These are phyloP conservation scores for Falco biarmicus DNA, from an alignment of 2,797 vertebrate genomes.

Conservation along the genomic window DNA sequence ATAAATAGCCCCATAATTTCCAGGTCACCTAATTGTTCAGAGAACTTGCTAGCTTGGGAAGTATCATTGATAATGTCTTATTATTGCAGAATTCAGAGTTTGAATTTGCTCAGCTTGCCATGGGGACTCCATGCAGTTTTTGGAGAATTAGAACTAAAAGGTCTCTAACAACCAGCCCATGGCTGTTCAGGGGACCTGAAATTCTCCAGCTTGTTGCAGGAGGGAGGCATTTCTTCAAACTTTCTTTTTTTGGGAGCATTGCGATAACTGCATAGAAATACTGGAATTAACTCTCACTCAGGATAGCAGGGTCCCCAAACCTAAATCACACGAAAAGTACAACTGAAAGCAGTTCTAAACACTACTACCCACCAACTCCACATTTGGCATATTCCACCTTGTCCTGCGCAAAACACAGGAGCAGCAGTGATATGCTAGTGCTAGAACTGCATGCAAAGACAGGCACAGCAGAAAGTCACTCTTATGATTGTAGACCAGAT, in stretches of 20 bases:
- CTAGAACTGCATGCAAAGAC: neutral
- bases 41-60: neutral
- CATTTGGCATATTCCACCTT: neutral
- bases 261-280: neutral
- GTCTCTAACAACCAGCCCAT: neutral
- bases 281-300: neutral
- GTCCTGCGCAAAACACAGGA: neutral
- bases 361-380: neutral
- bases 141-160: neutral
- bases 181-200: neutral
- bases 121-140: neutral
- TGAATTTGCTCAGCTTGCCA: neutral
- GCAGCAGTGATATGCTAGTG: neutral
- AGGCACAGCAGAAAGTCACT: neutral
- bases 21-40: neutral
- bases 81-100: neutral
- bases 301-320: neutral
- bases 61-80: neutral
- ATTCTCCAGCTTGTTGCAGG: neutral
- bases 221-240: neutral
- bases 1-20: neutral
- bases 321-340: neutral
- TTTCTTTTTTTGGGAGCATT: neutral
- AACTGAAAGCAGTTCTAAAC: neutral
- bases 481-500: neutral